phyloP scores from a whole-genome alignment of 1,140 invertebrate genomes.

The Triops cancriformis region DNA sequence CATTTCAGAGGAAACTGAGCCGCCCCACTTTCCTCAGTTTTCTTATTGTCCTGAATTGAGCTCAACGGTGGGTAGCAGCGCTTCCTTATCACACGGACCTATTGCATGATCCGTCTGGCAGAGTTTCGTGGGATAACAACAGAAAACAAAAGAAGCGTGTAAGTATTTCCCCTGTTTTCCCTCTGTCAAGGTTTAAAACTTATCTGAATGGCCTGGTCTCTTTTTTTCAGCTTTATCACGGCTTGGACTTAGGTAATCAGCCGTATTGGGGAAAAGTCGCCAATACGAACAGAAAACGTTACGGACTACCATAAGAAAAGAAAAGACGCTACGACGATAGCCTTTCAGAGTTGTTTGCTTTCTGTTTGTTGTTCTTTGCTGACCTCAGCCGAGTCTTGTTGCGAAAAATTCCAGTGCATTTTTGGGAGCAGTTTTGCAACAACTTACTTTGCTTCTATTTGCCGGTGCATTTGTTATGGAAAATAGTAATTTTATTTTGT shows the following conservation, averaged over 20 bases:
- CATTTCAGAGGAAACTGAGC: constrained; percentile 59
- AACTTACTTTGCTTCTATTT: constrained; percentile 7
- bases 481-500: constrained; percentile 14
- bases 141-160: constrained; percentile 17
- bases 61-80: constrained; percentile 34
- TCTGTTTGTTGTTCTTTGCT: constrained; percentile 15
- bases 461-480: constrained; percentile 4
- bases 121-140: constrained; percentile 20
- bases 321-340: neutral
- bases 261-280: neutral
- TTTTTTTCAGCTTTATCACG: neutral
- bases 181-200: neutral
- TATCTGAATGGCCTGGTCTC: neutral
- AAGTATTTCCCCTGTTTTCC: neutral
- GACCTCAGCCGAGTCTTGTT: neutral
- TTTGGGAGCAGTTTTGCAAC: neutral
- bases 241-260: neutral
- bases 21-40: constrained; percentile 64
- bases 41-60: constrained; percentile 52
- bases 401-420: constrained; percentile 12
- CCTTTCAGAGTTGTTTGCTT: neutral
- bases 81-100: constrained; percentile 25
- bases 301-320: neutral
- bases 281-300: neutral
- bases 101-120: constrained; percentile 29